Evolutionary conservation across 1,140 invertebrate species (phyloP), one percentile per base, ranked within the genome.

Genomic region (Cherax quadricarinatus): DNA sequence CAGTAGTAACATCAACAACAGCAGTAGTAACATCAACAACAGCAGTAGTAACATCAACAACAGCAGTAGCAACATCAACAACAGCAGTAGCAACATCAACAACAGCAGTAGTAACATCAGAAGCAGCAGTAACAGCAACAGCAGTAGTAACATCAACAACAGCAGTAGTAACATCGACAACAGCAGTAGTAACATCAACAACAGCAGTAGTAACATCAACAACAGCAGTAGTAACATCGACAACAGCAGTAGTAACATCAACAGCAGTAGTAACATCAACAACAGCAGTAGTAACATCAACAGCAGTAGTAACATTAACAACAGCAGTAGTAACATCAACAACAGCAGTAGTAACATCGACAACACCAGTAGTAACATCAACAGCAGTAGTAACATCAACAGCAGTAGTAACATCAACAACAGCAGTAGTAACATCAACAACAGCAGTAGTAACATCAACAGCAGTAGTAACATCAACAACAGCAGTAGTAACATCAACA

Each of bases 221-320:
- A n/a, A n/a, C n/a, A n/a, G n/a, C n/a, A n/a, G n/a, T n/a, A n/a
- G n/a, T n/a, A n/a, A n/a, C n/a, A n/a, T n/a, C n/a, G n/a, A n/a
- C n/a, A n/a, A n/a, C n/a, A n/a, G n/a, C n/a, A 78, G 73, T 21
- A 78, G 73, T 78, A 78, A 30, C 41, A 78, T 21, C 21, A 78
- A 30, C 41, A 78, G 73, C 6, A 78, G 73, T 78, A 78, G 73
- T 78, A 78, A 30, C 41, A 78, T 21, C 41, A 78, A 30, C 41
- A 78, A 30, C 41, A 78, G 73, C 41, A 78, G 73, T 78, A 78
- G 73, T 78, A 78, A 30, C 41, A 78, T 21, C 66, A 70, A 21
- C 12, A 70, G 66, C 12, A 70, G n/a, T n/a, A n/a, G n/a, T n/a
- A n/a, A n/a, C n/a, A n/a, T n/a, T n/a, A n/a, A n/a, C n/a, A n/a